Percentiles rank a stretch among this genome's conserved stretches.
phyloP scores from a whole-genome alignment of 1,140 invertebrate genomes.

The Bombus fervidus region DNA sequence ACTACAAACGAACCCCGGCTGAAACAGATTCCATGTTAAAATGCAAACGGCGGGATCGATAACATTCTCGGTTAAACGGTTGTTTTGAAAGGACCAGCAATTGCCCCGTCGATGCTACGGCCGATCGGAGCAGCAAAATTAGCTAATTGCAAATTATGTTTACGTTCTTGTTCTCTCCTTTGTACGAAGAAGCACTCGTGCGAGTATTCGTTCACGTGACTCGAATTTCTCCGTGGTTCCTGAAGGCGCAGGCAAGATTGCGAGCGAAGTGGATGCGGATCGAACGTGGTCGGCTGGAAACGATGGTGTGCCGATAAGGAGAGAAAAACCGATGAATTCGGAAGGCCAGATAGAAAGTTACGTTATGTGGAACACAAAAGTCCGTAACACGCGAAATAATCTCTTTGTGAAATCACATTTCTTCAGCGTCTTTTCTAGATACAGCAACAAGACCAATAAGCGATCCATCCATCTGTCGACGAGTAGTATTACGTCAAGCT shows the following conservation, averaged over 20 bases:
- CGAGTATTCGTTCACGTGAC: constrained; percentile 12
- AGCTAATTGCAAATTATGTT: constrained; percentile 36
- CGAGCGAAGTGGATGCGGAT: constrained; percentile 7
- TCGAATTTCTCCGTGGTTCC: not conserved
- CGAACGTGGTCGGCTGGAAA: constrained; percentile 27
- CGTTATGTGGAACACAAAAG: not conserved
- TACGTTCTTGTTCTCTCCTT: not conserved
- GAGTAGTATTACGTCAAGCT: constrained; percentile 19
- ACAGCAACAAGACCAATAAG: not conserved
- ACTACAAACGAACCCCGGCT: not conserved
- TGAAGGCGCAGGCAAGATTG: not conserved
- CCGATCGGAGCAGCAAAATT: not conserved
- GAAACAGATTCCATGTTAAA: not conserved
- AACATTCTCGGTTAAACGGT: not conserved
- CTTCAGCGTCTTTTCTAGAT: not conserved
- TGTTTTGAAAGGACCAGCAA: not conserved
- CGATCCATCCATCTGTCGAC: constrained; percentile 12
- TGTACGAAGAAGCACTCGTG: not conserved
- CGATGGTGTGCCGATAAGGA: not conserved
- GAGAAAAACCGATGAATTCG: not conserved
- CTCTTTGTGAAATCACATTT: constrained; percentile 10
- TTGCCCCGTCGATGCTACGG: not conserved
- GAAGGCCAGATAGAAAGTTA: not conserved
- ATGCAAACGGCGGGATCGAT: not conserved
- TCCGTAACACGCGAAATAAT: not conserved